phyloP scores from a whole-genome alignment of 1,140 invertebrate genomes.

The Danaus melanippus region DNA sequence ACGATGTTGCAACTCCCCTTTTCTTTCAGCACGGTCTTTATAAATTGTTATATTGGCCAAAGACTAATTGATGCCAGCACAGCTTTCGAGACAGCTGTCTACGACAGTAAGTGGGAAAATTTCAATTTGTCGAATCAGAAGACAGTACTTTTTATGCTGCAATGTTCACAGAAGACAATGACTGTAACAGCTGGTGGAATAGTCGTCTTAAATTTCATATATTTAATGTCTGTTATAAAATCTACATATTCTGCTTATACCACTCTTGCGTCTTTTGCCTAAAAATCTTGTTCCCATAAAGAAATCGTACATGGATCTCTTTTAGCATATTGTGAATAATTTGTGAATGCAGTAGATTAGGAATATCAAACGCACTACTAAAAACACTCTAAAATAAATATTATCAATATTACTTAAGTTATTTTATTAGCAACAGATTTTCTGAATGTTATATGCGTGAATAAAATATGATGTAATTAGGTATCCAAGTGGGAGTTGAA shows the following conservation, averaged over 20 bases:
- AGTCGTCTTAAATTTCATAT: constrained; percentile 27
- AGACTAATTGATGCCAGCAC: constrained; percentile 36
- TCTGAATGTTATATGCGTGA: too few species aligned
- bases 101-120: constrained; percentile 46
- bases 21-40: constrained; percentile 36
- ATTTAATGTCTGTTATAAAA: constrained; percentile 36
- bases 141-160: constrained; percentile 35
- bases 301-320: too few species aligned
- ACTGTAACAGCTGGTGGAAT: constrained; percentile 42
- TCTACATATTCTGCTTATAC: constrained; percentile 47
- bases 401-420: too few species aligned
- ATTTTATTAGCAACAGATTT: too few species aligned
- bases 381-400: too few species aligned
- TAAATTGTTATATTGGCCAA: constrained; percentile 48
- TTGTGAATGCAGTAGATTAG: too few species aligned
- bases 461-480: too few species aligned
- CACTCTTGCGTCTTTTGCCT: constrained; percentile 22
- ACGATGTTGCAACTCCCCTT: constrained; percentile 46
- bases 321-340: too few species aligned
- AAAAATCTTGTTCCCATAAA: not conserved
- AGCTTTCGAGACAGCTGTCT: constrained; percentile 38
- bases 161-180: constrained; percentile 41
- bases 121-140: constrained; percentile 37
- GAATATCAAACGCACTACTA: too few species aligned
- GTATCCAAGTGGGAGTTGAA: too few species aligned